phyloP scores from a whole-genome alignment of 2,797 vertebrate genomes.

The Typhlichthys eigenmanni region DNA sequence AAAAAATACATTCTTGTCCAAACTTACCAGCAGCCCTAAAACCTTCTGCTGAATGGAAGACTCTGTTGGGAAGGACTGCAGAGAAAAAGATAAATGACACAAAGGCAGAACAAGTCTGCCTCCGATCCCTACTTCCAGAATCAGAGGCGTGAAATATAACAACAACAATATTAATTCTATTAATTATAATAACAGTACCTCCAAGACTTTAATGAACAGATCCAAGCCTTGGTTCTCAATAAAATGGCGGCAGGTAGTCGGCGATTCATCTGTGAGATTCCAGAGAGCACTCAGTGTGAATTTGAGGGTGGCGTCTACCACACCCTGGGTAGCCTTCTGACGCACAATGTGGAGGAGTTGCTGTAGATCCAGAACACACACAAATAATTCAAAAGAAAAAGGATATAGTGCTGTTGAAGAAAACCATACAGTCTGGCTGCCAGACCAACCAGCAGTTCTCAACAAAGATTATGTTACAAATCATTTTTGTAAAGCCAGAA shows the following conservation, averaged over 20 bases:
- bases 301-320: constrained; percentile 96
- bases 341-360: constrained; percentile 98
- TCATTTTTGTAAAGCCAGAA: background rate
- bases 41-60: constrained; percentile 99
- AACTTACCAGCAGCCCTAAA: constrained; percentile 93
- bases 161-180: too few species aligned
- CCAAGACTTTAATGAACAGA: constrained; percentile 96
- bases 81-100: constrained; percentile 39
- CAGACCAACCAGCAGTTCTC: too few species aligned
- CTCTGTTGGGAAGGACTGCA: constrained; percentile 93
- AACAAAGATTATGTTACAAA: too few species aligned
- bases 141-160: too few species aligned
- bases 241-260: constrained; percentile 97
- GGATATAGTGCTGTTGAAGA: too few species aligned
- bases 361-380: constrained; percentile 58
- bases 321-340: constrained; percentile 93
- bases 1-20: background rate
- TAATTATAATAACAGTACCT: constrained; percentile 74
- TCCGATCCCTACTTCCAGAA: too few species aligned
- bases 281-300: constrained; percentile 97
- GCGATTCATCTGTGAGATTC: constrained; percentile 98
- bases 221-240: constrained; percentile 98
- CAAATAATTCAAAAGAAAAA: too few species aligned
- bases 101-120: constrained; percentile 50
- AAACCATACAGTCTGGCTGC: too few species aligned